phyloP scores from a whole-genome alignment of 1,140 invertebrate species.

The Apis dorsata region DNA sequence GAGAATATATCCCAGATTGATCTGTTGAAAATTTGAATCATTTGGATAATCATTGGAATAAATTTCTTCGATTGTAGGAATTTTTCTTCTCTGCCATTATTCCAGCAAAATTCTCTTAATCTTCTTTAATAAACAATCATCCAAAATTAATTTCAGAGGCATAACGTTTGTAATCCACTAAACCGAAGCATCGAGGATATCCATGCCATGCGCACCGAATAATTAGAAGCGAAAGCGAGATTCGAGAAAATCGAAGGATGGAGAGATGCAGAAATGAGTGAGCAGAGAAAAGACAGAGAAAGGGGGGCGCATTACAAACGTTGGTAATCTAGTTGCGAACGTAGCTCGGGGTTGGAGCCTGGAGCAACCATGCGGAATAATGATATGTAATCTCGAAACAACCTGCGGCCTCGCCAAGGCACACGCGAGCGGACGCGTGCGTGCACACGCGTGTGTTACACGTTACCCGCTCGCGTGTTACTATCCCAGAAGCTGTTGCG shows the following conservation, averaged over 20 bases:
- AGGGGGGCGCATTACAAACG: slow-evolving; percentile 42
- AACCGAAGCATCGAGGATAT: no score
- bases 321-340: slow-evolving; percentile 73
- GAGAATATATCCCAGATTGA: no score
- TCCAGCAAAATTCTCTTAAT: no score
- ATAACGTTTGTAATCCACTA: no score
- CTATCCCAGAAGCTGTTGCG: slow-evolving; percentile 27
- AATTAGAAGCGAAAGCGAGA: no score
- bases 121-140: no score
- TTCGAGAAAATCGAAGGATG: neutral
- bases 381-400: slow-evolving; percentile 76
- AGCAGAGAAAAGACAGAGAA: neutral
- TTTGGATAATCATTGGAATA: no score
- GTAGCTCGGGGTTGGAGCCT: slow-evolving; percentile 66
- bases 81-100: no score
- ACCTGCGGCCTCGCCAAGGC: slow-evolving; percentile 52
- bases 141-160: no score
- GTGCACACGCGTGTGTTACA: slow-evolving; percentile 4
- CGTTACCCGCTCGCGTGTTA: neutral
- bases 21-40: no score
- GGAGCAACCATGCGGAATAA: slow-evolving; percentile 76
- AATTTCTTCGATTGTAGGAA: no score
- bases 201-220: no score
- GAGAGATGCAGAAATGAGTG: neutral
- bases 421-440: slow-evolving; percentile 23